Evolutionary conservation across 2,113 vertebrate species (phyloP).

Genomic region (Ptychochromis oligacanthus): DNA sequence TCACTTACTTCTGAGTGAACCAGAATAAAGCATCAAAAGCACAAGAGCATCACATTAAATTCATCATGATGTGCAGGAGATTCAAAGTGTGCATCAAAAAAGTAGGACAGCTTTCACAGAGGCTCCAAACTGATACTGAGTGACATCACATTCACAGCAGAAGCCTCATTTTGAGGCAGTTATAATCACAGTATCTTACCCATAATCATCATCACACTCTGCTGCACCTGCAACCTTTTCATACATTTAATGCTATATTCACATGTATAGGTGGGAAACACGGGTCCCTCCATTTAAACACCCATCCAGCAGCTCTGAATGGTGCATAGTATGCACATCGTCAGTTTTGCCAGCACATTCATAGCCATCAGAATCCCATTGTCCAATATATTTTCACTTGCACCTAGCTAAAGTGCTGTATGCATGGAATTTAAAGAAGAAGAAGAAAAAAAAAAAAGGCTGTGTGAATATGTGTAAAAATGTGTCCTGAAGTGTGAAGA

Average conservation of each 20-base stretch:
- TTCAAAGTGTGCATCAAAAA: conserved; percentile 20
- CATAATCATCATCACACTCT: neutral
- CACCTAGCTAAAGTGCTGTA: neutral
- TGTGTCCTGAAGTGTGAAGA: neutral
- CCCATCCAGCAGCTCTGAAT: neutral
- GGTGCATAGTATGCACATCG: neutral
- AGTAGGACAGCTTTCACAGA: conserved; percentile 3
- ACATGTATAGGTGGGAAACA: neutral
- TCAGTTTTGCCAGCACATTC: neutral
- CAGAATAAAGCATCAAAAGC: conserved; percentile 13
- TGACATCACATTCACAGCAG: neutral
- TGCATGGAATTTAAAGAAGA: neutral
- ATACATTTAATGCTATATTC: neutral
- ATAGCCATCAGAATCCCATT: neutral
- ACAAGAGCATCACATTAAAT: conserved; percentile 14
- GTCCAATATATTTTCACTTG: neutral
- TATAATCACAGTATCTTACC: conserved; percentile 12
- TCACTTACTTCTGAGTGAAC: neutral
- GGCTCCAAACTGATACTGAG: neutral
- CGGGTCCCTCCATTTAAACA: neutral
- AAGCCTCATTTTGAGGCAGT: conserved; percentile 6
- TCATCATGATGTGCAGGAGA: neutral
- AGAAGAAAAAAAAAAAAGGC: neutral
- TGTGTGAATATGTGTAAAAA: neutral
- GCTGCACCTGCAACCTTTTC: neutral